Evolutionary conservation across 2,113 vertebrate species (phyloP).

Genomic region (Salvelinus sp.): DNA sequence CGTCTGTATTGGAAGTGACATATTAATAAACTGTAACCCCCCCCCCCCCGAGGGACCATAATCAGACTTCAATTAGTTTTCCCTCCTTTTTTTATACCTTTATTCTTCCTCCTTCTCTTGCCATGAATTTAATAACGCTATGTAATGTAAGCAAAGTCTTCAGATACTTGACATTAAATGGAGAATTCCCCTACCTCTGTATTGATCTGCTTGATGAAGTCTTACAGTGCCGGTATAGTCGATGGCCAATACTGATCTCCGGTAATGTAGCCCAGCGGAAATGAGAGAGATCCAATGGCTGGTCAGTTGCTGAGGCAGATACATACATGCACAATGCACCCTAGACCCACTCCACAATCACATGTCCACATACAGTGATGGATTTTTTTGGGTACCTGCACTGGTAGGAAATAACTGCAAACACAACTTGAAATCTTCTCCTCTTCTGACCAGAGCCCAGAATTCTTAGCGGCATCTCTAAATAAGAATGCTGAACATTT

Average conservation of each 20-base stretch:
- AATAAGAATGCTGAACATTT: too few species aligned
- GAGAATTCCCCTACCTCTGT: constrained; percentile 27
- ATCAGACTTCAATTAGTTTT: constrained; percentile 69
- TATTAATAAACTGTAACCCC: constrained; percentile 73
- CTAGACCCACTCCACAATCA: not conserved
- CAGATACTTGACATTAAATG: constrained; percentile 29
- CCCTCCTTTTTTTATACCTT: constrained; percentile 26
- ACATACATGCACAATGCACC: not conserved
- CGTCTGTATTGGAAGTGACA: constrained; percentile 74
- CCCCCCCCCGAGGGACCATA: constrained; percentile 55
- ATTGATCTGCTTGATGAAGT: constrained; percentile 40
- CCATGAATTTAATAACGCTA: constrained; percentile 51
- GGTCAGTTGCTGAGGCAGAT: not conserved
- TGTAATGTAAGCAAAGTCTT: constrained; percentile 6
- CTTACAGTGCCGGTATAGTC: constrained; percentile 5
- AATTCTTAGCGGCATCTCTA: too few species aligned
- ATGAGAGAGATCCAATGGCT: not conserved
- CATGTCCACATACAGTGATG: not conserved
- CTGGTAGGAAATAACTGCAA: not conserved
- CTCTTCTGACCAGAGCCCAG: too few species aligned
- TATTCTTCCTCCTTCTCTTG: constrained; percentile 26
- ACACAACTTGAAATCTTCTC: too few species aligned
- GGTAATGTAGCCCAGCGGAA: not conserved
- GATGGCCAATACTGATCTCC: constrained; percentile 1
- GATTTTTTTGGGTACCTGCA: not conserved